Evolutionary conservation across 1,140 invertebrate species (phyloP).

Genomic region (Bombus turneri): DNA sequence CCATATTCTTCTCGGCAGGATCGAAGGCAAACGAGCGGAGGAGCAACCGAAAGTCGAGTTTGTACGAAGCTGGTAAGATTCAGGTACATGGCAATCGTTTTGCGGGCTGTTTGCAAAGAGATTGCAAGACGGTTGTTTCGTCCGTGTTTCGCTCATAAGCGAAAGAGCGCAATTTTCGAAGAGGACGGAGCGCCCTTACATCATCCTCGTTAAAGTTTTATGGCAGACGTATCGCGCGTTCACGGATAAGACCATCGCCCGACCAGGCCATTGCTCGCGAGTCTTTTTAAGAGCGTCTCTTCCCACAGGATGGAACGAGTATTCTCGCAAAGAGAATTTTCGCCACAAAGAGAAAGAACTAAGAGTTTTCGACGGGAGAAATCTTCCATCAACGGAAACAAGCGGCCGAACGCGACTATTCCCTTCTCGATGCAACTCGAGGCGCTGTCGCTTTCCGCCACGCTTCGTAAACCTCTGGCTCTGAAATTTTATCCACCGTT

Average conservation of each 20-base stretch:
- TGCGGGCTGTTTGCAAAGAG: background rate
- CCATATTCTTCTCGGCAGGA: background rate
- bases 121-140: too few species aligned
- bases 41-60: rapidly evolving
- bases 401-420: background rate
- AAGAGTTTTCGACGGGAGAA: constrained; percentile 54
- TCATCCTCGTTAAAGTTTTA: constrained; percentile 62
- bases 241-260: constrained; percentile 53
- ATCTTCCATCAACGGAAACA: constrained; percentile 53
- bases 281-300: constrained; percentile 31
- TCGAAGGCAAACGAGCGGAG: background rate
- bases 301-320: constrained; percentile 6
- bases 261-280: constrained; percentile 11
- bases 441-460: background rate
- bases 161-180: background rate
- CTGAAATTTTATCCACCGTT: constrained; percentile 27
- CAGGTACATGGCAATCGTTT: background rate
- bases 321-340: constrained; percentile 63
- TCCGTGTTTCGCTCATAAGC: background rate
- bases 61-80: background rate
- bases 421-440: background rate
- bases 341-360: constrained; percentile 55
- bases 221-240: constrained; percentile 41
- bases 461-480: background rate
- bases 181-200: background rate